Evolutionary conservation across 2,113 vertebrate genomes (phyloP).

Genomic region (Ceuthmochares aereus): DNA sequence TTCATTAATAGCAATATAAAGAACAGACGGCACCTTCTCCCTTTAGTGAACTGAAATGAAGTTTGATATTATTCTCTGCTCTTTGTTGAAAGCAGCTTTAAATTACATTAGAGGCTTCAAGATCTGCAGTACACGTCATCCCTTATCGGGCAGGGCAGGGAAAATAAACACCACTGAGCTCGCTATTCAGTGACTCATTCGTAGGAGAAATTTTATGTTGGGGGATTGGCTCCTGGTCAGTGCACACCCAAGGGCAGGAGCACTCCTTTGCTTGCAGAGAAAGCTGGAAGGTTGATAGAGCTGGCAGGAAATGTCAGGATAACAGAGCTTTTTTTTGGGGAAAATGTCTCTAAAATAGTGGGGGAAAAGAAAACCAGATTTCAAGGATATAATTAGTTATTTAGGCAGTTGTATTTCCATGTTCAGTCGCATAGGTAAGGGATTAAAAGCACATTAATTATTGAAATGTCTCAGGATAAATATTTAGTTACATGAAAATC

Average conservation of each 20-base stretch:
- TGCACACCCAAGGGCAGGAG: not conserved
- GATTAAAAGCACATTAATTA: constrained; percentile 20
- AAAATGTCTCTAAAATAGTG: not conserved
- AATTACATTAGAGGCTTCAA: not conserved
- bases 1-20: not conserved
- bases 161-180: constrained; percentile 12
- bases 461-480: constrained; percentile 17
- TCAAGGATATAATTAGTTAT: not conserved
- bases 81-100: not conserved
- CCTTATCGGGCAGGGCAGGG: not conserved
- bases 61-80: not conserved
- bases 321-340: not conserved
- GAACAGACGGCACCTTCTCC: constrained; percentile 41
- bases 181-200: constrained; percentile 22
- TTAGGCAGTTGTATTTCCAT: constrained; percentile 7
- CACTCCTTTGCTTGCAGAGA: not conserved
- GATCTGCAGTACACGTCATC: not conserved
- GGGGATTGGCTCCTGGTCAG: not conserved
- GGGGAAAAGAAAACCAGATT: not conserved
- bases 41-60: not conserved
- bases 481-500: constrained; percentile 23
- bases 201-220: not conserved
- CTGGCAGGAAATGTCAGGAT: not conserved
- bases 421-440: not conserved
- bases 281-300: not conserved